A percentile compares a stretch with the other conserved stretches of the same genome.
These are phyloP conservation scores for Origma solitaria DNA, from an alignment of 2,113 vertebrate species.

Conservation along the genomic window DNA sequence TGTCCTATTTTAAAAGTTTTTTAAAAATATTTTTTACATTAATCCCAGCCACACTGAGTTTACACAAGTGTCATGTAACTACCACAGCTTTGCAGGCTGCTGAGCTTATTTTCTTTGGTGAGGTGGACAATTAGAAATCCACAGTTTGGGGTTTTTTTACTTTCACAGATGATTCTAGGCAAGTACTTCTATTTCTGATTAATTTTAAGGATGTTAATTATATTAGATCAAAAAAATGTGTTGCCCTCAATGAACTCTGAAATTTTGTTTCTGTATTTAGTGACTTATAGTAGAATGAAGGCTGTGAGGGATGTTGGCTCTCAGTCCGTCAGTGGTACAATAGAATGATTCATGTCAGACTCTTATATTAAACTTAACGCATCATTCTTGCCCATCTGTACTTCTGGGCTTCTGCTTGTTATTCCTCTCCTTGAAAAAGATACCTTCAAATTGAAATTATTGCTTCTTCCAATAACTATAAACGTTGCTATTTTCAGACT, in stretches of 20 bases:
- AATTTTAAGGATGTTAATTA: not conserved
- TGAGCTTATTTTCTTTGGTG: not conserved
- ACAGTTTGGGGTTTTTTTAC: not conserved
- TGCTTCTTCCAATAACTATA: not conserved
- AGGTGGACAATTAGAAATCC: not conserved
- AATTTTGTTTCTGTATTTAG: not conserved
- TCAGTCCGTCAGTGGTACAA: not conserved
- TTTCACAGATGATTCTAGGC: not conserved
- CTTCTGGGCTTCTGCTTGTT: not conserved
- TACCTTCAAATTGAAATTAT: not conserved
- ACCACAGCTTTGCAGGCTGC: not conserved
- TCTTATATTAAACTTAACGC: not conserved
- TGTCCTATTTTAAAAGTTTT: not conserved
- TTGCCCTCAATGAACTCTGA: not conserved
- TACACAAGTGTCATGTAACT: not conserved
- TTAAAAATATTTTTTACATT: not conserved
- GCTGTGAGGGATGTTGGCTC: not conserved
- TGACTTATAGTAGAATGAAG: not conserved
- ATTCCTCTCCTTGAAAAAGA: not conserved
- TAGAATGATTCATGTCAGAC: not conserved
- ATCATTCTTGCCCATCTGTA: not conserved
- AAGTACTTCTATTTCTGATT: not conserved
- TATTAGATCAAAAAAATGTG: not conserved
- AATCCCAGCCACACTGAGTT: not conserved
- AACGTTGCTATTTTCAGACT: not conserved